Percentiles rank a stretch among this genome's conserved stretches.
phyloP scores from a whole-genome alignment of 1,140 invertebrate species.

The Ctenoplectra terminalis region DNA sequence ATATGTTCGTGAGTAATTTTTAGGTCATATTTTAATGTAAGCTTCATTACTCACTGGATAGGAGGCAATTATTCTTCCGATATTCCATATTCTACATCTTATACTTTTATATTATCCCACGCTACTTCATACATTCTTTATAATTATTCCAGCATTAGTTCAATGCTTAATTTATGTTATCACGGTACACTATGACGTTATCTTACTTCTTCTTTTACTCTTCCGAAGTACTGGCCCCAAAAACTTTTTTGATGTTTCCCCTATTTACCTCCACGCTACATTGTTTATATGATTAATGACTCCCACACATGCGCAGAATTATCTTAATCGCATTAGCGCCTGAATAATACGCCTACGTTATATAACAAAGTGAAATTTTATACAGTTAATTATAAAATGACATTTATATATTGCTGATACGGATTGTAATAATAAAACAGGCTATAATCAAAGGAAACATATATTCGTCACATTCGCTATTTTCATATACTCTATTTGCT shows the following conservation, averaged over 20 bases:
- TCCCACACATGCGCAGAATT: background rate
- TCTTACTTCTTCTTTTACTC: background rate
- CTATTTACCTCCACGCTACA: background rate
- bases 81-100: background rate
- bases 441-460: no score
- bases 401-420: background rate
- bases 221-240: background rate
- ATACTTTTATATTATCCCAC: background rate
- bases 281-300: background rate
- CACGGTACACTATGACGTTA: background rate
- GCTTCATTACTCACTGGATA: background rate
- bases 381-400: background rate
- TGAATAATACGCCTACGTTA: no score
- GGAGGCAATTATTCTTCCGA: background rate
- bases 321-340: background rate
- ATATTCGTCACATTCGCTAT: no score
- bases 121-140: background rate
- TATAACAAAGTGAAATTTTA: background rate
- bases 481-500: no score
- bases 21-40: background rate
- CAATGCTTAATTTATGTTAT: background rate
- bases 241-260: background rate
- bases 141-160: background rate
- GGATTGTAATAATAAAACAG: no score
- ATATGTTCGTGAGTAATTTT: background rate